Conservation (phyloP, 2,888 invertebrate genomes). For the Teinopalpus imperialis region DNA sequence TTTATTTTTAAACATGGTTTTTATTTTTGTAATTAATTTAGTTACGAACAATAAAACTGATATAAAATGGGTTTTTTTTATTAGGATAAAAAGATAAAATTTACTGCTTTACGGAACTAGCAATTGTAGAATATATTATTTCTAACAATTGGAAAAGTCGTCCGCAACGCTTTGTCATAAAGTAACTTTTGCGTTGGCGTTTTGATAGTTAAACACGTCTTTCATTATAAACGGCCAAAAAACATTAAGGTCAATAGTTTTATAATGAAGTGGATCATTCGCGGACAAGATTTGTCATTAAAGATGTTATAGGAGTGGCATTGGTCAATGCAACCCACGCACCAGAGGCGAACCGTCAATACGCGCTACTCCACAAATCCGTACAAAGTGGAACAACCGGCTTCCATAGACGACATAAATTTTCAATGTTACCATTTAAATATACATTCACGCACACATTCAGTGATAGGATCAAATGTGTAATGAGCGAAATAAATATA, state of each 20-base stretch:
- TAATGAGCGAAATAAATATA: neutral
- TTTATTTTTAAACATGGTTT: too few species aligned
- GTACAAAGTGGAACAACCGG: slow-evolving; percentile 19
- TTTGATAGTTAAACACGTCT: neutral
- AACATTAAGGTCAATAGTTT: slow-evolving; percentile 17
- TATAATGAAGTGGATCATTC: slow-evolving; percentile 19
- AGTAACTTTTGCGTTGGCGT: slow-evolving; percentile 8
- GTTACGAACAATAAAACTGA: too few species aligned
- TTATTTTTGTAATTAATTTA: too few species aligned
- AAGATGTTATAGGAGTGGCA: slow-evolving; percentile 22
- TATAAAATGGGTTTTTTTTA: too few species aligned
- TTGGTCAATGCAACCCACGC: slow-evolving; percentile 12
- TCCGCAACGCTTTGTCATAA: neutral
- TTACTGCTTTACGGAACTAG: too few species aligned
- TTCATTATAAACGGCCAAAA: slow-evolving; percentile 9
- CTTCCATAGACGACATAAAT: slow-evolving; percentile 3
- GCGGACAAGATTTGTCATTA: slow-evolving; percentile 12
- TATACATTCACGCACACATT: neutral
- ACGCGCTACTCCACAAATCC: slow-evolving; percentile 4
- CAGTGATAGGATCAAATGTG: neutral
- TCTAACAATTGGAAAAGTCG: too few species aligned
- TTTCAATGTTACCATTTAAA: slow-evolving; percentile 9
- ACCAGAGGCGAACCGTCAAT: neutral
- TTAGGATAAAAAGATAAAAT: too few species aligned
- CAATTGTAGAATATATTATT: too few species aligned